Percentiles rank a stretch among this genome's conserved stretches.
These are phyloP conservation scores for Anoplophora glabripennis DNA, from an alignment of 1,140 invertebrate genomes.

Conservation along the genomic window DNA sequence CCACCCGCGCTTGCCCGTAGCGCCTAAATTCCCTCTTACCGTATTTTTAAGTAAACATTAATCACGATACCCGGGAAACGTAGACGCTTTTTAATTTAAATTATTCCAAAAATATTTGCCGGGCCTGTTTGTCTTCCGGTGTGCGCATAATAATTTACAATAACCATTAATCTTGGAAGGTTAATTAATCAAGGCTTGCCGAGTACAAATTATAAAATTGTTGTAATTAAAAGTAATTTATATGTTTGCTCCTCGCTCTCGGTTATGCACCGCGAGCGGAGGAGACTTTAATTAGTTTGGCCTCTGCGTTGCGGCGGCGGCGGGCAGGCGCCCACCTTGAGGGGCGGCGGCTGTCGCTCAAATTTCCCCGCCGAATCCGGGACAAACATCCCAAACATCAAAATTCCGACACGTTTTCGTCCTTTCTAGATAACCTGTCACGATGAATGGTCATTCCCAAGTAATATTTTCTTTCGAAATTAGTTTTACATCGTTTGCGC, in stretches of 20 bases:
- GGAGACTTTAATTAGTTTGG: constrained; percentile 45
- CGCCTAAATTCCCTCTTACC: no score
- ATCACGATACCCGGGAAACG: no score
- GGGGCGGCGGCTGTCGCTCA: constrained; percentile 10
- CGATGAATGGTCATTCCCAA: no score
- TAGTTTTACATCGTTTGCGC: no score
- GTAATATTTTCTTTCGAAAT: no score
- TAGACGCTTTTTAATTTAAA: constrained; percentile 20
- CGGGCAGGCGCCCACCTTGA: constrained; percentile 11
- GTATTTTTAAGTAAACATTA: no score
- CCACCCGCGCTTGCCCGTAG: no score
- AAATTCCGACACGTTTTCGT: no score
- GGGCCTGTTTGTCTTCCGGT: constrained; percentile 28
- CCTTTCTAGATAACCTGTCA: no score
- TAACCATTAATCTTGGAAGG: constrained; percentile 37
- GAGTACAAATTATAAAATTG: constrained; percentile 48
- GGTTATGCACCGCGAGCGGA: constrained; percentile 39
- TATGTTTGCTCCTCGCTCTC: constrained; percentile 38
- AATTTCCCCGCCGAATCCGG: not conserved
- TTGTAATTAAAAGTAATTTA: constrained; percentile 49
- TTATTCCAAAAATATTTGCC: constrained; percentile 27
- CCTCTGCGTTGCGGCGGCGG: constrained; percentile 11
- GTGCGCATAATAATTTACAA: constrained; percentile 40
- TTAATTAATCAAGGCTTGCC: constrained; percentile 45
- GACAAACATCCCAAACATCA: no score